Evolutionary conservation across 2,797 vertebrate species (phyloP).

Genomic region (Dallia pectoralis): DNA sequence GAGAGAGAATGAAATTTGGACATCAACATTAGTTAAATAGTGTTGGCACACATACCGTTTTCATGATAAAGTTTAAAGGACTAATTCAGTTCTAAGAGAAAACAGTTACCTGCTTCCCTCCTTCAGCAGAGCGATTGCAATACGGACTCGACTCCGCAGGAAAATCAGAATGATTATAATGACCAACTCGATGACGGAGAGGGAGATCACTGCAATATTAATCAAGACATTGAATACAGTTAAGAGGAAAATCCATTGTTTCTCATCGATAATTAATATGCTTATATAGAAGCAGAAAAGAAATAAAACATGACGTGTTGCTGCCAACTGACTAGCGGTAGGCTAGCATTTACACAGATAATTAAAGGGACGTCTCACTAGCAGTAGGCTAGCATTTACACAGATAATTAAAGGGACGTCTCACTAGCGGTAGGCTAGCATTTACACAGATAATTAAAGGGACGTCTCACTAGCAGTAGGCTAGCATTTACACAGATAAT

Average conservation of each 20-base stretch:
- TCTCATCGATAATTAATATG: not conserved
- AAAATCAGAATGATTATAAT: constrained; percentile 87
- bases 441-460: not conserved
- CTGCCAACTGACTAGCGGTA: not conserved
- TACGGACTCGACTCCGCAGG: constrained; percentile 83
- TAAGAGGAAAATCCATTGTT: no score
- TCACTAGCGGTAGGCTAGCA: constrained; percentile 92
- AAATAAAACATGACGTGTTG: not conserved
- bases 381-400: not conserved
- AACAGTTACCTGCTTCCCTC: constrained; percentile 89
- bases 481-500: constrained; percentile 68
- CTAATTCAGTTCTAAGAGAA: not conserved
- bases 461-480: constrained; percentile 86
- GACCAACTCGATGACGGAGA: constrained; percentile 79
- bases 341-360: not conserved
- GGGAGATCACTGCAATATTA: constrained; percentile 81
- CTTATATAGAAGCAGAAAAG: not conserved
- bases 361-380: not conserved
- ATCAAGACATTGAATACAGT: constrained; percentile 3
- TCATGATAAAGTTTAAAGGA: not conserved
- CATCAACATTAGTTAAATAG: no score
- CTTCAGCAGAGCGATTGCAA: constrained; percentile 89
- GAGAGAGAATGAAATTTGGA: no score
- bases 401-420: constrained; percentile 42
- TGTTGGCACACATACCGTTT: no score